phyloP scores from a whole-genome alignment of 2,888 invertebrate species.

The Silvanus unidentatus region DNA sequence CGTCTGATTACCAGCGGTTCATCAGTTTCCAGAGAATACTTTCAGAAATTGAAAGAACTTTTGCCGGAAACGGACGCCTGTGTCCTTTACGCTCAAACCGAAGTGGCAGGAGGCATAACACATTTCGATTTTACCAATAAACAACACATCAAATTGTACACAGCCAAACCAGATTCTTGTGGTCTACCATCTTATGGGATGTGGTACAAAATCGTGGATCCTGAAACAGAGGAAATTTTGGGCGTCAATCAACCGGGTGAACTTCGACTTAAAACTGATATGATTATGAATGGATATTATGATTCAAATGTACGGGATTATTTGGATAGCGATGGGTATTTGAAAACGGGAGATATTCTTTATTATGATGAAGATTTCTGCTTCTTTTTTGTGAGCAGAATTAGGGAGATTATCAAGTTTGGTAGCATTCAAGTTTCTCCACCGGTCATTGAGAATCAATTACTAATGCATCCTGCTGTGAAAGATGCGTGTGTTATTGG shows the following conservation, averaged over 20 bases:
- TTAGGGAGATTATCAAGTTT: conserved; percentile 51
- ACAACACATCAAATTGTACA: conserved; percentile 25
- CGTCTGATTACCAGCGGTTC: conserved; percentile 33
- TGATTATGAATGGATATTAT: conserved; percentile 47
- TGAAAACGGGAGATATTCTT: conserved; percentile 51
- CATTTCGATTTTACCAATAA: conserved; percentile 26
- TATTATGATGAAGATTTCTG: conserved; percentile 50
- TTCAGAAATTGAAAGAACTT: conserved; percentile 29
- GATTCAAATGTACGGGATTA: conserved; percentile 46
- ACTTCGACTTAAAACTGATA: conserved; percentile 46
- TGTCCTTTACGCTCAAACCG: conserved; percentile 36
- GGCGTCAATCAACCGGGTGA: conserved; percentile 49
- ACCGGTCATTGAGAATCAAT: conserved; percentile 29
- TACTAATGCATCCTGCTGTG: conserved; percentile 37
- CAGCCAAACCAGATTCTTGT: conserved; percentile 27
- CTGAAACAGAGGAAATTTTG: conserved; percentile 30
- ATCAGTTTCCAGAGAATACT: conserved; percentile 24
- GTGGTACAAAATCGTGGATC: conserved; percentile 33
- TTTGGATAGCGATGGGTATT: conserved; percentile 47
- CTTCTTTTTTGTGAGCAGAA: conserved; percentile 49
- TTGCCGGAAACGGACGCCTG: conserved; percentile 33
- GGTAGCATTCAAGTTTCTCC: conserved; percentile 48
- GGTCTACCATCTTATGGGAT: conserved; percentile 29
- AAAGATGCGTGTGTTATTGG: conserved; percentile 32
- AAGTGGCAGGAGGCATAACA: conserved; percentile 28